Evolutionary conservation across 2,797 vertebrate species (phyloP).

Genomic region (Intellagama lesueurii): DNA sequence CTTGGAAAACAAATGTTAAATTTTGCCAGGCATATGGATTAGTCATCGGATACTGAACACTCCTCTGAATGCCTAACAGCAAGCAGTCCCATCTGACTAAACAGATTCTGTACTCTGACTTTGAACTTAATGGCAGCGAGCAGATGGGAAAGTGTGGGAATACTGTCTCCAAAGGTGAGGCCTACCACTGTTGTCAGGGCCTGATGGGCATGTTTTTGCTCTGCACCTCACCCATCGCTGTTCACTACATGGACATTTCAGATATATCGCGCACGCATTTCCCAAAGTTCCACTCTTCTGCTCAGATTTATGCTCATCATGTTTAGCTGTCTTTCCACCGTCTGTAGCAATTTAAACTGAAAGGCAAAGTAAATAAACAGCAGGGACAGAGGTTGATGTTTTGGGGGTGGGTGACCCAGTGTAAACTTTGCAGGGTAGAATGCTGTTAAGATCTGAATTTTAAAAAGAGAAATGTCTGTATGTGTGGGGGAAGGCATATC

Average conservation of each 20-base stretch:
- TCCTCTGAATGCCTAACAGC: slow-evolving; percentile 33
- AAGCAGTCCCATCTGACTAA: slow-evolving; percentile 69
- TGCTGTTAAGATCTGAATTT: slow-evolving; percentile 20
- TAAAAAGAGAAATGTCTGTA: slow-evolving; percentile 24
- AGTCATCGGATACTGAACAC: not conserved
- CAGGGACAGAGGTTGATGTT: slow-evolving; percentile 26
- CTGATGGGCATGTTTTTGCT: not conserved
- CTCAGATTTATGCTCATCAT: not conserved
- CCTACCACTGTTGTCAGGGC: not conserved
- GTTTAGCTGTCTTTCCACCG: slow-evolving; percentile 20
- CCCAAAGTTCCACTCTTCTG: not conserved
- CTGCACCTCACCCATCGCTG: not conserved
- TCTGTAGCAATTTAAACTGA: slow-evolving; percentile 30
- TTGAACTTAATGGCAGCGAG: slow-evolving; percentile 67
- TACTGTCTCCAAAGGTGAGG: not conserved
- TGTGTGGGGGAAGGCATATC: slow-evolving; percentile 9
- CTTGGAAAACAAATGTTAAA: slow-evolving; percentile 20
- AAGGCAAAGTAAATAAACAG: slow-evolving; percentile 53
- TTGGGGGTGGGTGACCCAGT: slow-evolving; percentile 1
- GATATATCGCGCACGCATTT: not conserved
- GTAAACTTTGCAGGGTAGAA: not conserved
- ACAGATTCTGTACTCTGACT: slow-evolving; percentile 66
- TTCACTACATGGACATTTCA: not conserved
- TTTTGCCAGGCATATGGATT: slow-evolving; percentile 23
- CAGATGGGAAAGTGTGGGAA: slow-evolving; percentile 63